Base-by-base conservation (phyloP, 2,113 vertebrate genomes). In the Xiphophorus maculatus region DNA sequence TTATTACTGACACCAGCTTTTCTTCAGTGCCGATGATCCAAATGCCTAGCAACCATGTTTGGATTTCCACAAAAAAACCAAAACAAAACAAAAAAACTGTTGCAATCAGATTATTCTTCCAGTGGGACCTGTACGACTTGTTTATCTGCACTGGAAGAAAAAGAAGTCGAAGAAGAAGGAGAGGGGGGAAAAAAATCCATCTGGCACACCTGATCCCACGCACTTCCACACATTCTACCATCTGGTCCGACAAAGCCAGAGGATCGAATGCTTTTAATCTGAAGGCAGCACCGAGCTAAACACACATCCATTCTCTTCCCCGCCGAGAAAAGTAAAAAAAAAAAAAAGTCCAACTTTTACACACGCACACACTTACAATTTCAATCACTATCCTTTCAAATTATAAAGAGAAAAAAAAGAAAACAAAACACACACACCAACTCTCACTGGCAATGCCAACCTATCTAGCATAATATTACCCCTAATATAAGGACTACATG, bases 401-500 rank as follows among this genome's bases (percentile, higher is more conserved):
- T 19, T 48, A 48, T 37, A 37, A 8, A 19, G 44, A 19, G 17
- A 19, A 48, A 19, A 48, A 84, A 69, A 79, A 80, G 30, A 68
- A 72, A 60, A 76, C 30, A 32, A 62, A 84, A 80, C 65, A 84
- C 76, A 87, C 79, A 90, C 85, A 89, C 79, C 25, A 25, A 80
- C 83, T 90, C 89, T 83, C 83, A 83, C 82, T 87, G 88, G 92
- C 89, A 91, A 92, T 84, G 84, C 90, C 90, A 89, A 82, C 79
- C 93, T 92, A 94, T 88, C 80, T 89, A 90, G 88, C 85, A 35
- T 54, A 58, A 79, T 65, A 76, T 91, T 87, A 86, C 91, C 91
- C 93, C 91, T 90, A 94, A 93, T 88, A 92, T 92, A 93, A 94
- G 91, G 92, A 93, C 91, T 93, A 93, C 77, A 73, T 71, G 77